Evolutionary conservation across 2,113 vertebrate genomes (phyloP).

Genomic region (Hydropotes inermis): DNA sequence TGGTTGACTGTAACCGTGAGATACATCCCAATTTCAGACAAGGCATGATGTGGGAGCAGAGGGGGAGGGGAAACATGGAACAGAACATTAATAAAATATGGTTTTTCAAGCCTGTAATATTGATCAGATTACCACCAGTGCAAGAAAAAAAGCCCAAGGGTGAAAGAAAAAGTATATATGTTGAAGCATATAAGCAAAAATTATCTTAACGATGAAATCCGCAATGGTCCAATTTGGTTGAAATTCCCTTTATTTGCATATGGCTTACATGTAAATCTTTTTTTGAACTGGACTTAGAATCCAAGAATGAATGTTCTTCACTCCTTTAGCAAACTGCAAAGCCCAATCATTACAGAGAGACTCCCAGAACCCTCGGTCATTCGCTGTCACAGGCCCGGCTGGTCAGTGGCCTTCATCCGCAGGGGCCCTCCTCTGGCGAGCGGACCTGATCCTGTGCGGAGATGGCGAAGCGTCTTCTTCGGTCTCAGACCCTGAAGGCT

Average conservation of each 20-base stretch:
- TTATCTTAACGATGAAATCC: constrained; percentile 39
- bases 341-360: constrained; percentile 35
- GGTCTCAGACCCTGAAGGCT: constrained; percentile 86
- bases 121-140: constrained; percentile 61
- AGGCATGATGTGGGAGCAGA: not conserved
- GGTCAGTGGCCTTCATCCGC: constrained; percentile 77
- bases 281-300: constrained; percentile 50
- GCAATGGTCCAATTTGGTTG: constrained; percentile 54
- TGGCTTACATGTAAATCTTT: constrained; percentile 67
- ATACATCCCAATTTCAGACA: not conserved
- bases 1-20: not conserved
- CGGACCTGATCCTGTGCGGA: constrained; percentile 79
- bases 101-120: constrained; percentile 70
- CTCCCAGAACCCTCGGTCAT: not conserved
- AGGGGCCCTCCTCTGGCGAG: constrained; percentile 86
- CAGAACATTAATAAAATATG: constrained; percentile 7
- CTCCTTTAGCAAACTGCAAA: constrained; percentile 57
- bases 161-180: constrained; percentile 15
- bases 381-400: constrained; percentile 55
- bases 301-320: constrained; percentile 60
- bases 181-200: constrained; percentile 28
- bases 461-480: constrained; percentile 80
- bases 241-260: constrained; percentile 65
- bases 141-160: constrained; percentile 58
- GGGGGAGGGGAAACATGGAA: not conserved